phyloP scores from a whole-genome alignment of 1,140 invertebrate species.

The Tetramorium simillimum region DNA sequence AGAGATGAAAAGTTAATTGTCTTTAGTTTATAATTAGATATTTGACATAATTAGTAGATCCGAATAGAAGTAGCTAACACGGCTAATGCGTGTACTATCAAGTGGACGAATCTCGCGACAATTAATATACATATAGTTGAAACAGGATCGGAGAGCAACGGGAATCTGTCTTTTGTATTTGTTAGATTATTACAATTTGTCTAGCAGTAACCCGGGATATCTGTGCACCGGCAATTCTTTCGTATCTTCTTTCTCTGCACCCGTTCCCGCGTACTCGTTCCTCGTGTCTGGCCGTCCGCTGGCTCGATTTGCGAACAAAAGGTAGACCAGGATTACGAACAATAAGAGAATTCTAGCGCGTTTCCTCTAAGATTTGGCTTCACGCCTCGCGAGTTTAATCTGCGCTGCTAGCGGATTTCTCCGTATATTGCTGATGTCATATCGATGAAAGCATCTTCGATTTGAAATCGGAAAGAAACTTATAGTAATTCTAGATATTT shows the following conservation, averaged over 20 bases:
- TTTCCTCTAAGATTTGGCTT: constrained; percentile 56
- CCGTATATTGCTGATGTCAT: constrained; percentile 21
- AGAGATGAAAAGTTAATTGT: background rate
- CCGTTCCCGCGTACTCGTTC: constrained; percentile 27
- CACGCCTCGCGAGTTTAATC: constrained; percentile 44
- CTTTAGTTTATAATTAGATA: background rate
- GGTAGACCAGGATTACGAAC: constrained; percentile 36
- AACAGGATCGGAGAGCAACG: background rate
- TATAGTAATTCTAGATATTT: constrained; percentile 3
- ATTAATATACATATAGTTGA: constrained; percentile 4
- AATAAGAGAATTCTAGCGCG: constrained; percentile 63
- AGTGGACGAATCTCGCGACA: constrained; percentile 11
- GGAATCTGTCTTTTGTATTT: constrained; percentile 37
- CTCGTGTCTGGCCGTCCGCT: constrained; percentile 52
- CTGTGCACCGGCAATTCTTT: background rate
- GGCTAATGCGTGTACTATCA: constrained; percentile 1
- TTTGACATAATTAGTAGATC: background rate
- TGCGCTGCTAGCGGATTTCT: background rate
- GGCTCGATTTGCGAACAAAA: constrained; percentile 66
- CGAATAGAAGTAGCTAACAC: constrained; percentile 4
- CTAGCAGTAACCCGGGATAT: background rate
- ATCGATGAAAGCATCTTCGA: background rate
- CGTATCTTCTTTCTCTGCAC: constrained; percentile 41
- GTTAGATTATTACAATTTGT: constrained; percentile 41
- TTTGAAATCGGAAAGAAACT: background rate